Base-by-base conservation (phyloP, 2,888 invertebrate species). In the Pilophorus perplexus region DNA sequence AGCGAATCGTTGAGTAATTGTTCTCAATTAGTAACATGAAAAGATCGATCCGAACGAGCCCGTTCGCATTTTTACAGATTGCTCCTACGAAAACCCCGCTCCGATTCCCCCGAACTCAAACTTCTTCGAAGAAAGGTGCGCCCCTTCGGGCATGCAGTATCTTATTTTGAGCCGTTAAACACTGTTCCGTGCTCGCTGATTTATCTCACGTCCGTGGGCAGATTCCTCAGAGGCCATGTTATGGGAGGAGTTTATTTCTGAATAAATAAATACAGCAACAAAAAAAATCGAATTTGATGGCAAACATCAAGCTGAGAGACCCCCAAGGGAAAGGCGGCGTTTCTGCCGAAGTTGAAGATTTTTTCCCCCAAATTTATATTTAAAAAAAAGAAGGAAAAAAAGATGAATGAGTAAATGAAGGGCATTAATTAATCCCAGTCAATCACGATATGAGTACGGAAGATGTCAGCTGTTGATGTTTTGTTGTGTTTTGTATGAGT, bases 181-280 rank as follows among this genome's bases (percentile, higher is more conserved):
- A 55, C 55, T 12, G 52, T 33, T 52, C n/a, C 55, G 22, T 55
- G 52, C 33, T 14, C 42, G 42, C 55, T 38, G 38, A 55, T 55
- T 55, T 55, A 55, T 55, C 38, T 38, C 38, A 18, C 55, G 23
- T 38, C 38, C 55, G 55, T 55, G 38, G 55, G 55, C 55, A 22
- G 23, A 8, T 5, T 55, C 42, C 38, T 38, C 44, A 16, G 10
- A 27, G 52, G 18, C 38, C 55, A 55, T 55, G 55, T 55, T 55
- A 55, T 38, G 55, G 55, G 55, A 37, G 55, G 37, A 16, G 37
- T 38, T 38, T 38, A 38, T 37, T 55, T 55, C 38, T 38, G 55
- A 55, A 55, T 55, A 55, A 55, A 55, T 55, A 55, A 55, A 55
- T 55, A 38, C 55, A 55, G 38, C 37, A 37, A 55, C 33, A 54